Evolutionary conservation across 2,888 invertebrate genomes (phyloP).

Genomic region (Himalopsyche tibetana): DNA sequence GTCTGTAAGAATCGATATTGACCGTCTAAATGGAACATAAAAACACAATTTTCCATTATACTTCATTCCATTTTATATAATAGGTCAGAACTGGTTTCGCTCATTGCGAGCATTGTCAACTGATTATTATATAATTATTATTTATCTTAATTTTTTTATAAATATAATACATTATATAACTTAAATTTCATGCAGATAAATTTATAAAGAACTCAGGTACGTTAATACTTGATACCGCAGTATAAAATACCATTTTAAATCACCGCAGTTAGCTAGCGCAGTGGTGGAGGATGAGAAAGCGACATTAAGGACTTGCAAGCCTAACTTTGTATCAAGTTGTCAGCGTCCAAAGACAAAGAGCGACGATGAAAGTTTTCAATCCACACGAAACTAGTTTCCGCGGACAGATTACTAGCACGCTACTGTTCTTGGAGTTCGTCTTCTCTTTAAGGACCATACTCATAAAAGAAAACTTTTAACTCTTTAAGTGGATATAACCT

Average conservation of each 20-base stretch:
- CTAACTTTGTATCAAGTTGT: conserved; percentile 28
- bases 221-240: background rate
- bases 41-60: too few species aligned
- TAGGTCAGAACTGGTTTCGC: too few species aligned
- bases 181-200: background rate
- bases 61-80: too few species aligned
- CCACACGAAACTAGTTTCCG: conserved; percentile 6
- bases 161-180: too few species aligned
- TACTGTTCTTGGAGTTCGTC: background rate
- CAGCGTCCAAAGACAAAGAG: conserved; percentile 16
- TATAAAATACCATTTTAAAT: background rate
- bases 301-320: conserved; percentile 4
- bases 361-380: conserved; percentile 34
- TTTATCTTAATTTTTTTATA: too few species aligned
- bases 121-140: too few species aligned
- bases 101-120: too few species aligned
- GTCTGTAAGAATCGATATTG: too few species aligned
- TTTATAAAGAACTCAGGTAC: background rate
- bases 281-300: background rate
- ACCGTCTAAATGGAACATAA: too few species aligned
- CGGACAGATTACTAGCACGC: conserved; percentile 13
- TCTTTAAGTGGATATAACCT: too few species aligned
- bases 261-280: background rate
- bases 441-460: background rate
- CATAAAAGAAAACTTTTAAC: background rate